These are phyloP conservation scores for Sula dactylatra DNA, from an alignment of 2,113 vertebrate genomes.

Conservation along the genomic window DNA sequence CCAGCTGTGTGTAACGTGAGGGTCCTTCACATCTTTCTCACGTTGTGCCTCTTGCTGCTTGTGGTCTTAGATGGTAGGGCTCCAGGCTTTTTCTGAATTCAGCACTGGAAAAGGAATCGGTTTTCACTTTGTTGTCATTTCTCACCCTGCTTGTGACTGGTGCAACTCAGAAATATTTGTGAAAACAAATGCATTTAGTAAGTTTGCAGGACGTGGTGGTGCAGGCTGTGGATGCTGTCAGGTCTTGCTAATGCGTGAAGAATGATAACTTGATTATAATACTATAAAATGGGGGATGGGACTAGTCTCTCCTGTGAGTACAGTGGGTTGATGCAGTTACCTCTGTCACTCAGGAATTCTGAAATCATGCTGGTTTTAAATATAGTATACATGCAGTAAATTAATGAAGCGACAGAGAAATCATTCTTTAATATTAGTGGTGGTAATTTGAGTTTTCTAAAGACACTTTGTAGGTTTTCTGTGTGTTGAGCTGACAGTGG, in stretches of 20 bases:
- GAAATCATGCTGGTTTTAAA: not conserved
- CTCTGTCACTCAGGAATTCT: not conserved
- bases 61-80: not conserved
- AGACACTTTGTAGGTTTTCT: not conserved
- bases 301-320: not conserved
- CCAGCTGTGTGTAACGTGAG: not conserved
- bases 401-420: not conserved
- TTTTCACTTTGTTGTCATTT: not conserved
- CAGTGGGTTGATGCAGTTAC: not conserved
- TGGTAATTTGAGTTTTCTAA: not conserved
- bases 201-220: not conserved
- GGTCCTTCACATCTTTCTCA: not conserved
- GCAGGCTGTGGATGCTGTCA: not conserved
- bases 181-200: not conserved
- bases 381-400: fast-evolving
- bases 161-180: not conserved
- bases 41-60: not conserved
- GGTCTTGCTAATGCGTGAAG: not conserved
- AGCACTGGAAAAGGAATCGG: not conserved
- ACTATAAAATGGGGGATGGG: not conserved
- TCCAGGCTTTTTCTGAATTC: not conserved
- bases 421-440: not conserved
- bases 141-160: not conserved
- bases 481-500: not conserved
- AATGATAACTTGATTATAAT: not conserved